Percentiles rank a stretch among this genome's conserved stretches.
Evolutionary conservation across 2,113 vertebrate genomes (phyloP).

Genomic region (Prietella phreatophila): DNA sequence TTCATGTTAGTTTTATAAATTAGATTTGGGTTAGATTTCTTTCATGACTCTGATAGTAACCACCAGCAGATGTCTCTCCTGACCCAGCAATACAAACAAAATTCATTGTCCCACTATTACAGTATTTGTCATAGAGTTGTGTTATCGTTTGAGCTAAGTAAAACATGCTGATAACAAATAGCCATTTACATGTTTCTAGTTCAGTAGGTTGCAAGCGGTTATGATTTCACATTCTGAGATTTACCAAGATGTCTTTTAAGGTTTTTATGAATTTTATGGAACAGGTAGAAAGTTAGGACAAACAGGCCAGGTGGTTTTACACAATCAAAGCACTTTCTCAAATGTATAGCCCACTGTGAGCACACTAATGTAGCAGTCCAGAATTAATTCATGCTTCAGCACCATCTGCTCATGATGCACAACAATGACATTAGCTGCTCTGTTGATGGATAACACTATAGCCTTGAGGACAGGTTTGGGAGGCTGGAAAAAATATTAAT

Average conservation of each 20-base stretch:
- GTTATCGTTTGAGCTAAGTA: neutral
- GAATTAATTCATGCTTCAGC: conserved; percentile 60
- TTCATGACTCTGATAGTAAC: conserved; percentile 13
- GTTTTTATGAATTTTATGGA: neutral
- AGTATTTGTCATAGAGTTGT: neutral
- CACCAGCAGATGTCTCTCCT: conserved; percentile 69
- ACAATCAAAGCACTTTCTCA: conserved; percentile 51
- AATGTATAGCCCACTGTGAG: conserved; percentile 59
- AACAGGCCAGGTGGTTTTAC: conserved; percentile 55
- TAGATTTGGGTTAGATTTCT: neutral
- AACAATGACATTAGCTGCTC: conserved; percentile 64
- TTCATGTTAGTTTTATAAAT: neutral
- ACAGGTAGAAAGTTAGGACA: conserved; percentile 37
- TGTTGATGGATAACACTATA: conserved; percentile 64
- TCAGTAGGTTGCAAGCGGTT: conserved; percentile 36
- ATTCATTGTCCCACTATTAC: neutral
- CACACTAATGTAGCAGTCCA: conserved; percentile 44
- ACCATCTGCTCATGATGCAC: conserved; percentile 65
- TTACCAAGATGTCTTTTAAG: neutral
- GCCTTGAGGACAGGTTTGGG: conserved; percentile 38
- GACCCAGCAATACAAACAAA: conserved; percentile 33
- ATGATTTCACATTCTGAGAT: conserved; percentile 14
- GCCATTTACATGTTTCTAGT: conserved; percentile 4
- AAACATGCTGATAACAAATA: neutral
- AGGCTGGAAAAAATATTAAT: conserved; percentile 23